Evolutionary conservation across 2,797 vertebrate genomes (phyloP), one percentile per base, ranked within the genome.

Genomic region (Sphaeramia orbicularis): DNA sequence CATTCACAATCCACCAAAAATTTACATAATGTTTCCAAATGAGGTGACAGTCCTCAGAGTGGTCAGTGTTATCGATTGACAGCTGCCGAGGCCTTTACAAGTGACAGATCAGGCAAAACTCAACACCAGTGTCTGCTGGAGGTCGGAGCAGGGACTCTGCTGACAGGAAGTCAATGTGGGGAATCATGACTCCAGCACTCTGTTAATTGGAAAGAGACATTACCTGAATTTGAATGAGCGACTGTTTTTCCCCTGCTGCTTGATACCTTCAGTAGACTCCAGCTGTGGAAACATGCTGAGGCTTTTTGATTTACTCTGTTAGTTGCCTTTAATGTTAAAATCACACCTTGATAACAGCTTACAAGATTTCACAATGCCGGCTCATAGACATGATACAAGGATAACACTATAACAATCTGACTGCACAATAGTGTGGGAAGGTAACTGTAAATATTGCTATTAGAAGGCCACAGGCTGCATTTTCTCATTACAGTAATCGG

Each of bases 141-240:
- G 49, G 54, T 38, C 38, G 18, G 59, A 56, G 60, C 13, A 4
- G 15, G 24, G 72, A 14, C 74, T 44, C 50, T 63, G 59, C 64
- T 82, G 84, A 85, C 83, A 73, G 84, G 70, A 86, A 81, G 83
- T 87, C 85, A 61, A 81, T 86, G 76, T 52, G 43, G 35, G 70
- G 74, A 78, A 75, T 84, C 77, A 78, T 84, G 83, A 83, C 76
- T 77, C 58, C 12, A 52, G 56, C 74, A 59, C 74, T 84, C 61
- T 62, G 74, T 84, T 84, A 83, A 85, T 86, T 82, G 74, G 77
- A 85, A 76, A 47, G 54, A 80, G 67, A 81, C 78, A 68, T 80
- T 58, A 47, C 36, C 47, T 67, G 84, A 83, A 81, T 88, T 30
- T 78, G 40, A 86, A 81, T 80, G 67, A 80, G 74, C 47, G 21